Evolutionary conservation across 2,888 invertebrate genomes (phyloP).

Genomic region (Rapana venosa): DNA sequence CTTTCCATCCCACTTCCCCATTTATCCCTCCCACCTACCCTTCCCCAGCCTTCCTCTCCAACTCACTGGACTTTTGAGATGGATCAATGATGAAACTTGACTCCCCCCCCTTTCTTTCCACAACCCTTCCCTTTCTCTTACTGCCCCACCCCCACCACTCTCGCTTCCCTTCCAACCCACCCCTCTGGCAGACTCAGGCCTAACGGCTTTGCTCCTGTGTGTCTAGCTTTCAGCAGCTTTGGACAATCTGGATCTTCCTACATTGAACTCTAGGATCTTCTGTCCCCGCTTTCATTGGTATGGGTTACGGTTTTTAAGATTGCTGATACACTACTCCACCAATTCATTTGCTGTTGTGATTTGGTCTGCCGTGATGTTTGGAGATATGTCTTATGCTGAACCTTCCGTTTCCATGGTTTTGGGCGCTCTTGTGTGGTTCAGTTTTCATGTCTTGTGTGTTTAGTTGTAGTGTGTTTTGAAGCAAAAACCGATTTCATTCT

Average conservation of each 20-base stretch:
- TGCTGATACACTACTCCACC: neutral
- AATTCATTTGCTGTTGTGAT: neutral
- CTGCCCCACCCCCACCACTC: neutral
- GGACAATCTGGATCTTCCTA: slow-evolving; percentile 68
- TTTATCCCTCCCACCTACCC: too few relatives aligned
- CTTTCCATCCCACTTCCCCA: too few relatives aligned
- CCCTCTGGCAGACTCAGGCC: neutral
- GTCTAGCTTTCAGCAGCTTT: slow-evolving; percentile 67
- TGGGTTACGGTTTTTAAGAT: neutral
- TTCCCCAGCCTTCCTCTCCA: too few relatives aligned
- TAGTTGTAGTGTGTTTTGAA: neutral
- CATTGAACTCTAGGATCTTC: slow-evolving; percentile 58
- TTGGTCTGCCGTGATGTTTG: neutral
- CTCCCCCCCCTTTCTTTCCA: neutral
- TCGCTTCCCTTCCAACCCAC: neutral
- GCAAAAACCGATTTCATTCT: neutral
- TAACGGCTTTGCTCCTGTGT: neutral
- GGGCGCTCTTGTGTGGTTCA: too few relatives aligned
- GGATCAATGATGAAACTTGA: too few relatives aligned
- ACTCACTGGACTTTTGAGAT: too few relatives aligned
- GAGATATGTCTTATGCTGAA: neutral
- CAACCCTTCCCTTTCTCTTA: neutral
- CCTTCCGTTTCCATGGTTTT: neutral
- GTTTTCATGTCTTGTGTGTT: neutral
- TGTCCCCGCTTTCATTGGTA: neutral